Conservation (phyloP, 2,797 vertebrate genomes). For the Muscicapa comitata region DNA sequence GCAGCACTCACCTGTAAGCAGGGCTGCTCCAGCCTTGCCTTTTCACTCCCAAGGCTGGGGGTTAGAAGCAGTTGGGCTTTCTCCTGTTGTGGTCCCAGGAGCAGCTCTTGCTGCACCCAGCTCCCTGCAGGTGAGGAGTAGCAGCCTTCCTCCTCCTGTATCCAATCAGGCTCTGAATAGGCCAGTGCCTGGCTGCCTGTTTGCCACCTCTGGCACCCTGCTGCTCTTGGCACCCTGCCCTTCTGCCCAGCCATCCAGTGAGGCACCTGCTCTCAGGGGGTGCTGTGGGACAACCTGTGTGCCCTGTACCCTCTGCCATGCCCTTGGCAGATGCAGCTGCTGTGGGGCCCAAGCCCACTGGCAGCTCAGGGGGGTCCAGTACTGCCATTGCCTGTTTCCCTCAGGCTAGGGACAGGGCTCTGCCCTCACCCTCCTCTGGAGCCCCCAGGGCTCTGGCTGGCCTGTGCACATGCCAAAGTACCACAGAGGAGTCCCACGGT, state of each 20-base stretch:
- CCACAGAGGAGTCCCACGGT: background rate
- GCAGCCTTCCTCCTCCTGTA: background rate
- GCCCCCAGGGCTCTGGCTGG: background rate
- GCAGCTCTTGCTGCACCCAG: background rate
- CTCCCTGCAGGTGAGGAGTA: background rate
- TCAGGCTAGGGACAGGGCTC: background rate
- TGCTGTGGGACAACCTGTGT: background rate
- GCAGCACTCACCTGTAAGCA: background rate
- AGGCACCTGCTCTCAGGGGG: background rate
- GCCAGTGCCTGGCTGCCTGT: background rate
- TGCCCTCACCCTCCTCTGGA: background rate
- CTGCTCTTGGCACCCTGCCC: background rate
- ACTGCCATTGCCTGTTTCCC: background rate
- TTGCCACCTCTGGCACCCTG: background rate
- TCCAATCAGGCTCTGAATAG: background rate
- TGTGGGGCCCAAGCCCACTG: background rate
- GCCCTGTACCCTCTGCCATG: accelerated
- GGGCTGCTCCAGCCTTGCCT: background rate
- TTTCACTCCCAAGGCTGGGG: background rate
- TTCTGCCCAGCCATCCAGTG: background rate
- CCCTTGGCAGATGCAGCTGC: background rate
- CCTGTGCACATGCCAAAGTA: background rate
- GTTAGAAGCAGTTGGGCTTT: background rate
- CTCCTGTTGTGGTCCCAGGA: background rate
- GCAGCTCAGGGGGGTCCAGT: background rate